Base-by-base conservation (phyloP, 2,113 vertebrate species). In the Tachysurus fulvidraco region DNA sequence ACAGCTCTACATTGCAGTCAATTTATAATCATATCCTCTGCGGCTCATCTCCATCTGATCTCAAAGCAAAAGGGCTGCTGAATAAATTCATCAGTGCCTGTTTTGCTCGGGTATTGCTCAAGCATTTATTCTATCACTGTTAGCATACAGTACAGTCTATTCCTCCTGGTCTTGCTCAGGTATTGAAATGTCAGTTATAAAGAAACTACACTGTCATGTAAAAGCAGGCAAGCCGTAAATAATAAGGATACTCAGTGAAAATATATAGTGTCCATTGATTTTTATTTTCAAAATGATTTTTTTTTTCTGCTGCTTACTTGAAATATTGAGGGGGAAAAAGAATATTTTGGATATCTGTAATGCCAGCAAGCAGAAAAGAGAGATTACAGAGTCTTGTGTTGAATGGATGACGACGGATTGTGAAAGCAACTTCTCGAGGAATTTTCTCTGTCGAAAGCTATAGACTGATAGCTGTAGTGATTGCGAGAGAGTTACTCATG, bases 11-110 rank as follows among this genome's bases (percentile, higher is more conserved):
- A 10, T 23, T 9, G 52, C 71, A 80, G 76, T 84, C 85, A 78
- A 46, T 90, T 78, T 74, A 88, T 86, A 81, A 74, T 84, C 83
- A 83, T 88, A 83, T 88, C 65, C 90, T 71, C 17, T 78, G 89
- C 80, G 88, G 85, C 50, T 12, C 25, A 55, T 60, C 83, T 59
- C 88, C 57, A 64, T 91, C 86, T 92, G 91, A 91, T 90, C 90
- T 85, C 90, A 91, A 91, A 89, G 89, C 91, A 89, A 89, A 91
- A 89, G 83, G 92, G 89, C 91, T 92, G 92, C 89, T 92, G 92
- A 92, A 93, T 92, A 91, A 93, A 94, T 94, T 92, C 90, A 93
- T 93, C 91, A 91, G 88, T 83, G 77, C 92, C 92, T 90, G 50
- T 65, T 92, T 91, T 91, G 91, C 91, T 86, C 89, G 80, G 91